These are phyloP conservation scores for Drosophila borealis DNA, from an alignment of 2,888 invertebrate genomes.

Conservation along the genomic window DNA sequence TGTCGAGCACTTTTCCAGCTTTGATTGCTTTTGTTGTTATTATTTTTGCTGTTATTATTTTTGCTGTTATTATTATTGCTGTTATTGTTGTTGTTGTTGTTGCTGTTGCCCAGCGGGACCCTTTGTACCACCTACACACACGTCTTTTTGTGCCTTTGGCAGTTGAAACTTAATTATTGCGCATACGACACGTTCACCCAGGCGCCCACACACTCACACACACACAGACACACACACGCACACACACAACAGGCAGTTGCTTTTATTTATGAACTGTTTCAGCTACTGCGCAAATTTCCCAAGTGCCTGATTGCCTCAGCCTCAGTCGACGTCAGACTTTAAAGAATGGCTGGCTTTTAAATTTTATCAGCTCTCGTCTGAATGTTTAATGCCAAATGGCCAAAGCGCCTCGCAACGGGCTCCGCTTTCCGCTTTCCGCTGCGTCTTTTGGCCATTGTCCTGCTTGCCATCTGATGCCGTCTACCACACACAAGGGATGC, in stretches of 20 bases:
- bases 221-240: constrained; percentile 4
- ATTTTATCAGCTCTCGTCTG: constrained; percentile 39
- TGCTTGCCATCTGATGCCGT: constrained; percentile 19
- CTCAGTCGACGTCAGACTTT: constrained; percentile 39
- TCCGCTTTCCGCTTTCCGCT: neutral
- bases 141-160: constrained; percentile 32
- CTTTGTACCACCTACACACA: constrained; percentile 29
- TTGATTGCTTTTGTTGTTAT: neutral
- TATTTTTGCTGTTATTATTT: constrained; percentile 1
- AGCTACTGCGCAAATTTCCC: constrained; percentile 71
- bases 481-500: constrained; percentile 44
- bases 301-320: constrained; percentile 64
- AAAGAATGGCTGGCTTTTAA: constrained; percentile 51
- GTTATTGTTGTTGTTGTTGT: constrained; percentile 14
- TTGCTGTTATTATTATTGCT: constrained; percentile 1
- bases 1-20: neutral
- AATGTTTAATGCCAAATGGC: constrained; percentile 22
- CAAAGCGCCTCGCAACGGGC: no score
- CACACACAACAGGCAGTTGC: constrained; percentile 12
- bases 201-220: constrained; percentile 5
- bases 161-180: constrained; percentile 51
- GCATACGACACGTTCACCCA: constrained; percentile 47
- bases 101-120: constrained; percentile 27
- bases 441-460: constrained; percentile 14
- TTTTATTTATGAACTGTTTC: constrained; percentile 62